These are phyloP conservation scores for Hipparchia semele DNA, from an alignment of 2,888 invertebrate species.

Conservation along the genomic window DNA sequence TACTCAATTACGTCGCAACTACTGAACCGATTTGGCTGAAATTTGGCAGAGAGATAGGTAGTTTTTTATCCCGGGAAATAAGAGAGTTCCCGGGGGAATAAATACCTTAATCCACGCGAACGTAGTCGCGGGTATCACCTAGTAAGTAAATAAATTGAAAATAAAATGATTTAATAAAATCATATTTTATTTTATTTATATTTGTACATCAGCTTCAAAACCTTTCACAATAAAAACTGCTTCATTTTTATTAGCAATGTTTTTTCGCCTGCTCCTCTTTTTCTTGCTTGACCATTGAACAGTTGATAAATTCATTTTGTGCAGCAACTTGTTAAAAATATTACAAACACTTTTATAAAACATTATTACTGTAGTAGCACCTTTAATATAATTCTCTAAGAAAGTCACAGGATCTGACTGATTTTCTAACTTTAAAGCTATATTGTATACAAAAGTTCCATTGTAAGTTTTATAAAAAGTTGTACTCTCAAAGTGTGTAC, in stretches of 20 bases:
- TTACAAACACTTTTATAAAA: constrained; percentile 62
- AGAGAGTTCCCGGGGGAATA: too few relatives aligned
- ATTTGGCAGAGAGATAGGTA: too few relatives aligned
- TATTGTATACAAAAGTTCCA: constrained; percentile 90
- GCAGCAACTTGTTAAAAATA: constrained; percentile 53
- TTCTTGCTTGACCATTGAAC: constrained; percentile 54
- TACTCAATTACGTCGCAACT: too few relatives aligned
- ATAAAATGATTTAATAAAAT: too few relatives aligned
- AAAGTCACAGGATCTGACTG: constrained; percentile 80
- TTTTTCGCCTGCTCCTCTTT: constrained; percentile 55
- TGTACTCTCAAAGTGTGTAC: constrained; percentile 81
- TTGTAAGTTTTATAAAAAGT: constrained; percentile 86
- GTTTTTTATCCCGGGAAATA: too few relatives aligned
- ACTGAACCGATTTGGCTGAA: too few relatives aligned
- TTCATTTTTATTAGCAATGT: constrained; percentile 48
- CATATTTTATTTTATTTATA: too few relatives aligned
- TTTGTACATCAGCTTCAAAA: constrained; percentile 51
- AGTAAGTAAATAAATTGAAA: too few relatives aligned
- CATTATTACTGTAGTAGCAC: constrained; percentile 59
- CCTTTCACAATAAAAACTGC: constrained; percentile 66
- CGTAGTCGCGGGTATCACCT: too few relatives aligned
- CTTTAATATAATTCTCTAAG: constrained; percentile 75
- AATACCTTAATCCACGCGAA: too few relatives aligned
- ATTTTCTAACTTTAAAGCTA: constrained; percentile 84
- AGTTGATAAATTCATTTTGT: constrained; percentile 57